A percentile compares a stretch with the other conserved stretches of the same genome.
Conservation (phyloP, 2,888 invertebrate genomes). For the Bursaphelenchus okinawaensis region DNA sequence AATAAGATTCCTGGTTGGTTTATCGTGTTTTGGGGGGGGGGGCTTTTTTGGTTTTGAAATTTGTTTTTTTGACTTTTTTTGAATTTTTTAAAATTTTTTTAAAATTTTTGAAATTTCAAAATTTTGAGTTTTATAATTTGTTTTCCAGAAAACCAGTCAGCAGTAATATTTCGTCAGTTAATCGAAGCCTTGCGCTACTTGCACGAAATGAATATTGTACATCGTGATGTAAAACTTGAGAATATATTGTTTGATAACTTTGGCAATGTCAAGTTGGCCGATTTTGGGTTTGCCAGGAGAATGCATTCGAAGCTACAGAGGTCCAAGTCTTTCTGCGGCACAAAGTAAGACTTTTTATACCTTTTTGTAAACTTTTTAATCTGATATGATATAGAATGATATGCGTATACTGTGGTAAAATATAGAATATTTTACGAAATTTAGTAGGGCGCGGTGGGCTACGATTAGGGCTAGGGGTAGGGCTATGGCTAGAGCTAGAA, state of each 20-base stretch:
- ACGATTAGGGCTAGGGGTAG: too few species aligned
- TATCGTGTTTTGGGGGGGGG: neutral
- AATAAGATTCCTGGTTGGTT: neutral
- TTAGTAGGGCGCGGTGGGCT: too few species aligned
- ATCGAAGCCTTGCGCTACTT: conserved; percentile 45
- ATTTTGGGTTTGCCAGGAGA: conserved; percentile 44
- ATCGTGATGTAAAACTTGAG: conserved; percentile 31
- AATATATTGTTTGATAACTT: conserved; percentile 43
- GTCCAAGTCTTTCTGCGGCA: conserved; percentile 43
- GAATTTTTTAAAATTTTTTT: neutral
- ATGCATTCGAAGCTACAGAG: conserved; percentile 27
- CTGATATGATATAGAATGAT: neutral
- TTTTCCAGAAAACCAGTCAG: conserved; percentile 33
- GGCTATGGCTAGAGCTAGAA: too few species aligned
- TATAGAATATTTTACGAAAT: too few species aligned
- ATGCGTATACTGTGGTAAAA: too few species aligned
- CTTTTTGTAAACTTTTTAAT: too few species aligned
- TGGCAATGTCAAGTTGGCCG: conserved; percentile 42
- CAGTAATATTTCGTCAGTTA: conserved; percentile 43
- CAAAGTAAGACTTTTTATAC: conserved; percentile 17
- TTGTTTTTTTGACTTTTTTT: neutral
- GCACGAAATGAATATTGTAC: conserved; percentile 29
- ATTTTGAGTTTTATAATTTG: conserved; percentile 1
- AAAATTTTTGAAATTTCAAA: neutral
- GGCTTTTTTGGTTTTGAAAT: neutral